Evolutionary conservation across 1,140 invertebrate species (phyloP), one percentile per base, ranked within the genome.

Genomic region (Drosophila serrata): DNA sequence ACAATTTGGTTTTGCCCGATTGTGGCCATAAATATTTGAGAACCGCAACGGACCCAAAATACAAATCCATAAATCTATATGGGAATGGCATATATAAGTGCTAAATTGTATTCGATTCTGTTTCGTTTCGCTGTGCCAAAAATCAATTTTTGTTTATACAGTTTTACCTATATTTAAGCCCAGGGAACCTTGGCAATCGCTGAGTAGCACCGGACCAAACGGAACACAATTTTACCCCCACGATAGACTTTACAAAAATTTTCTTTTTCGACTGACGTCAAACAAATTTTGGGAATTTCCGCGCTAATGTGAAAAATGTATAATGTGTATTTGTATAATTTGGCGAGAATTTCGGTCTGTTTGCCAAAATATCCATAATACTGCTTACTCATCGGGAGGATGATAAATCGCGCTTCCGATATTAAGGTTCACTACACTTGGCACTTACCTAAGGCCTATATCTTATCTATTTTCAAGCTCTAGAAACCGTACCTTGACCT

Each of bases 201-300:
- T 19, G 29, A 59, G 17, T 24, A 39, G 24, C 45, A 11, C n/a
- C 15, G 35, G 35, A 27, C 27, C 49, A 56, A 53, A 53, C 39
- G n/a, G 33, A 62, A 74, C 46, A 55, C 27, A 37, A 72, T 62
- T 62, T 48, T 55, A 46, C 48, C 46, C 51, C 43, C 39, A 39
- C 22, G 40, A 74, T 31, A 42, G 48, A 40, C 53, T 74, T 74
- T 62, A 74, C 57, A 74, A 55, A 73, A 61, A 57, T 75, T 51
- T 51, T 76, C 42, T 75, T 37, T 8, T 12, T 11, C 51, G 51
- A 55, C 69, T 86, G 82, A 86, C 82, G 82, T 86, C 79, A 87
- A 87, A 37, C 48, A 31, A 31, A 58, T 55, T 55, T 67, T 69
- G 81, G 79, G 76, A 87, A 87, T 80, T 90, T 87, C 80, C 77